Base-by-base conservation (phyloP, 1,140 invertebrate genomes). In the Drosophila santomea region DNA sequence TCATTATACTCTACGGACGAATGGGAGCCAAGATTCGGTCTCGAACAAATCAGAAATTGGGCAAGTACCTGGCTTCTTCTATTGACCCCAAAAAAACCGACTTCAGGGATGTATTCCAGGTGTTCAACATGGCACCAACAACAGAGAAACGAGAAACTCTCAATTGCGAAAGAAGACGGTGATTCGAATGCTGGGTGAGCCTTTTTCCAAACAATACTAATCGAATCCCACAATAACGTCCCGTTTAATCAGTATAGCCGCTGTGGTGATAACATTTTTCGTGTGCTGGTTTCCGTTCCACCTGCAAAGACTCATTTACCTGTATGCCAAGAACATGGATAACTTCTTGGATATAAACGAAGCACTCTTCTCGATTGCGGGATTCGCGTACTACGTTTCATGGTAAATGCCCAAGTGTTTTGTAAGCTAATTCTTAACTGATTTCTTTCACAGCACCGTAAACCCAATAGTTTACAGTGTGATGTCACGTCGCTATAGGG, bases 271-370 rank as follows among this genome's bases (percentile, higher is more conserved):
- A 3, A 96, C 97, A n/a, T 99, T 99, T 93, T 99, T 99, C 93
- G 93, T 98, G 2, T 99, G 98, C 93, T 99, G 98, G 98, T 97
- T 97, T 1, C 98, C 98, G 15, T 99, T 99, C 93, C 98, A 99
- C 92, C 95, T 96, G 35, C 98, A 99, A 92, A 93, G 97, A 2
- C 92, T 98, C 51, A 94, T 97, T 78, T 96, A 95, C 80, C 93
- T 96, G 20, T 96, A 97, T 90, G 95, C 94, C 35, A 93, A 94
- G 57, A 91, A 95, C 25, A 93, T 93, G 44, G 92, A 93, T 11
- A 93, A 95, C 89, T 96, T 94, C 92, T 91, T 94, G 32, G 93
- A 94, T 63, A 93, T 96, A 56, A 97, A 97, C 92, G 95, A 96
- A 82, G 95, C 95, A 93, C 93, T 98, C 38, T 97, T 97, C 92